phyloP scores from a whole-genome alignment of 2,888 invertebrate species.

The Cecidostiba fungosa region DNA sequence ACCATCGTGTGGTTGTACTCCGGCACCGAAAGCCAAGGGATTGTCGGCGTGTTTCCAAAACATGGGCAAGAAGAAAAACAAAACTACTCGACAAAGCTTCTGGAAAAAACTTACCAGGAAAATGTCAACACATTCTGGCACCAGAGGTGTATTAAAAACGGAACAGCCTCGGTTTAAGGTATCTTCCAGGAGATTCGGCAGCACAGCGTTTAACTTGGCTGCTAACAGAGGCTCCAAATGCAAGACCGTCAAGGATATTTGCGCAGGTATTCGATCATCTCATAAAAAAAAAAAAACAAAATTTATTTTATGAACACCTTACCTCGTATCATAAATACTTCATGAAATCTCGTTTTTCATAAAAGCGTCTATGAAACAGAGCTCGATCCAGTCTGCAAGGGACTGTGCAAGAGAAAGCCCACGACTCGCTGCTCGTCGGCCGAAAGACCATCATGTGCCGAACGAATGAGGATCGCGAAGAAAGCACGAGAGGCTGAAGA shows the following conservation, averaged over 20 bases:
- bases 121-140: conserved; percentile 21
- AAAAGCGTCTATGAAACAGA: conserved; percentile 3
- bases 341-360: background rate
- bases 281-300: background rate
- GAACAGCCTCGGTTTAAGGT: background rate
- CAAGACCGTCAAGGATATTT: conserved; percentile 22
- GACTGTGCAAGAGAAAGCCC: background rate
- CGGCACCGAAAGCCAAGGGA: background rate
- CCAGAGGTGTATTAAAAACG: background rate
- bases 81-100: background rate
- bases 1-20: too few species aligned
- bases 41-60: background rate
- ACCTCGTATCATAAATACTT: background rate
- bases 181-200: background rate
- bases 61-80: background rate
- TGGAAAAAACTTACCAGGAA: conserved; percentile 39
- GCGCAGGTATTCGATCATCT: background rate
- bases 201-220: background rate
- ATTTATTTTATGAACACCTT: background rate
- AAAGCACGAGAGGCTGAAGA: background rate
- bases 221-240: background rate
- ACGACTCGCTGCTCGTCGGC: background rate
- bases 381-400: background rate
- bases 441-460: background rate
- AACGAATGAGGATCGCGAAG: background rate